Conservation (phyloP, 2,888 invertebrate genomes). For the Aleiodes alternator region DNA sequence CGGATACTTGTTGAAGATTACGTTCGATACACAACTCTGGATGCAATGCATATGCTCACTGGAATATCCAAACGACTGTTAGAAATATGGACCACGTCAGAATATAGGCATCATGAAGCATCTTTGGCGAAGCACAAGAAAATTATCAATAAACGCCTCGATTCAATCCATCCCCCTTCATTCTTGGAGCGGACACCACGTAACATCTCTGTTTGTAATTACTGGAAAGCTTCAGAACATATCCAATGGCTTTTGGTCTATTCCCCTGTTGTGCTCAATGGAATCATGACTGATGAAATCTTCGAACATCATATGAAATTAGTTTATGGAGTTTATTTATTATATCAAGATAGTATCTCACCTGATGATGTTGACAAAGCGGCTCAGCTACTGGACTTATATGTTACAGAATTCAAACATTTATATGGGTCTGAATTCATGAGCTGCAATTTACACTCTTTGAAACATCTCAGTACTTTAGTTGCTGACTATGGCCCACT, state of each 20-base stretch:
- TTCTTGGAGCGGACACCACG: slow-evolving; percentile 50
- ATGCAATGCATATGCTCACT: not conserved
- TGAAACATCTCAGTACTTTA: slow-evolving; percentile 2
- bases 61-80: not conserved
- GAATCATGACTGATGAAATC: slow-evolving; percentile 50
- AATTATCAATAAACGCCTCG: slow-evolving; percentile 32
- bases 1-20: not conserved
- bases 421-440: not conserved
- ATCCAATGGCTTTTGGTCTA: slow-evolving; percentile 55
- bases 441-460: not conserved
- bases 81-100: not conserved
- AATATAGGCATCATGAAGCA: too few relatives aligned
- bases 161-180: slow-evolving; percentile 44
- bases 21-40: not conserved
- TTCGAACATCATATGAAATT: slow-evolving; percentile 55
- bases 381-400: not conserved
- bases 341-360: slow-evolving; percentile 50
- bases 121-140: too few relatives aligned
- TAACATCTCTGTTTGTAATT: slow-evolving; percentile 46
- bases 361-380: not conserved
- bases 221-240: slow-evolving; percentile 57
- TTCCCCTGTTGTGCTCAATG: slow-evolving; percentile 53
- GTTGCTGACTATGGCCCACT: too few relatives aligned
- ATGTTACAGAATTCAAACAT: not conserved
- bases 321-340: slow-evolving; percentile 50